Evolutionary conservation across 37 sponge, comb jelly and placozoan species (phyloP).

Genomic region (Aphrocallistes beatrix): DNA sequence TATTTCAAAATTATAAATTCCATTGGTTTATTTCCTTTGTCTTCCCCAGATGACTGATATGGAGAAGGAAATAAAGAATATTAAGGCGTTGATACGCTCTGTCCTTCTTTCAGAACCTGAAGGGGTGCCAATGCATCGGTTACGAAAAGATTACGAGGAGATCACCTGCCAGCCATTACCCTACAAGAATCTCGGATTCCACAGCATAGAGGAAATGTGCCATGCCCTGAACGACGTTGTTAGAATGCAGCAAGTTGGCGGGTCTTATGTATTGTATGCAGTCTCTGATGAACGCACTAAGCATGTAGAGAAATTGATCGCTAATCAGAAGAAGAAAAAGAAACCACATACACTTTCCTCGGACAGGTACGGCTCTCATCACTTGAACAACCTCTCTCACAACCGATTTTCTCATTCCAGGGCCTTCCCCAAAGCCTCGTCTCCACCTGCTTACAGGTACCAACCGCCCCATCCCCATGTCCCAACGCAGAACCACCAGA

Average conservation of each 20-base stretch:
- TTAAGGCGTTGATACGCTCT: not conserved
- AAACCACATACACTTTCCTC: not conserved
- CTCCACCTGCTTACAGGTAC: not conserved
- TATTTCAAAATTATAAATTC: too few species aligned
- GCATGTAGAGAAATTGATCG: not conserved
- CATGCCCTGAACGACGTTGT: not conserved
- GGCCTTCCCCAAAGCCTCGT: not conserved
- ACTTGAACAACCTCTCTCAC: not conserved
- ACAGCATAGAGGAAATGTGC: not conserved
- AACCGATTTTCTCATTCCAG: not conserved
- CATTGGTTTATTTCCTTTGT: not conserved
- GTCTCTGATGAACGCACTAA: not conserved
- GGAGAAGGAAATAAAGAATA: not conserved
- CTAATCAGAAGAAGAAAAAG: constrained; percentile 6
- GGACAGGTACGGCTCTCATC: too few species aligned
- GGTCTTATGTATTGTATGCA: not conserved
- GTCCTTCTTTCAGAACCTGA: not conserved
- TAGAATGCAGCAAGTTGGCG: not conserved
- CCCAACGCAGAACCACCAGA: not conserved
- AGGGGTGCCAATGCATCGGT: not conserved
- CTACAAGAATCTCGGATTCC: not conserved
- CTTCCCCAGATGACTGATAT: not conserved
- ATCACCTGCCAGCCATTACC: not conserved
- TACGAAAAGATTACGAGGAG: not conserved
- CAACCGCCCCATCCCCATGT: not conserved